phyloP scores from a whole-genome alignment of 2,797 vertebrate genomes.

The Spheniscus humboldti region DNA sequence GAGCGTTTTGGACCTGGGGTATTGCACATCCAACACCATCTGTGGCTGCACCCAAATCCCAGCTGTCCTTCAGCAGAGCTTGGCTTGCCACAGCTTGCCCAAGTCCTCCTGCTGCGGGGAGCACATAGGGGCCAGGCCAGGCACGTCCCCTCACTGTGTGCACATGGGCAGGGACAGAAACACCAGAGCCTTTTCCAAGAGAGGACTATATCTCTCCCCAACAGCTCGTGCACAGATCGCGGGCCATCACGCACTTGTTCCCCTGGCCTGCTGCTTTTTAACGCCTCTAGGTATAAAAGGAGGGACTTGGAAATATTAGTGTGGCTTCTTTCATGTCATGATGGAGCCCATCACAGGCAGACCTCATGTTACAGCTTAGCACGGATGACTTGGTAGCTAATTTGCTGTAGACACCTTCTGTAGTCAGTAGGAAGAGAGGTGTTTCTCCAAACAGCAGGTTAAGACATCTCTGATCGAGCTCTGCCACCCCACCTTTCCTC shows the following conservation, averaged over 20 bases:
- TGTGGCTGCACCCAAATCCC: background rate
- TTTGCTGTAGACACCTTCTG: background rate
- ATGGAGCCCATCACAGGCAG: background rate
- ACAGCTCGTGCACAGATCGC: background rate
- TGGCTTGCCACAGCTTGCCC: background rate
- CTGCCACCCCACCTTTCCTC: background rate
- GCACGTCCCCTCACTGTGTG: rapidly evolving
- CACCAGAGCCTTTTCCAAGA: background rate
- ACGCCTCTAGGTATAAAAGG: background rate
- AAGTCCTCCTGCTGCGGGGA: background rate
- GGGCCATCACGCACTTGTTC: background rate
- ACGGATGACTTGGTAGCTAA: rapidly evolving
- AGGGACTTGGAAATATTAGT: background rate
- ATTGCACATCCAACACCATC: background rate
- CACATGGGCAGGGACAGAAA: background rate
- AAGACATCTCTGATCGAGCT: background rate
- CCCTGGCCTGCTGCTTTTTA: background rate
- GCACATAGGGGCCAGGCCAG: rapidly evolving
- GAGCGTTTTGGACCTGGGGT: background rate
- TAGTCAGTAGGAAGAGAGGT: background rate
- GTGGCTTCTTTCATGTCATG: rapidly evolving
- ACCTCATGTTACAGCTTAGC: background rate
- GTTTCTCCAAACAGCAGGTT: background rate
- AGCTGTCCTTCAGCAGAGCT: background rate
- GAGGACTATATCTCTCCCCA: background rate